Conservation (phyloP, 35 echinoderm and acorn worm genomes). For the Ophioderma brevispina region DNA sequence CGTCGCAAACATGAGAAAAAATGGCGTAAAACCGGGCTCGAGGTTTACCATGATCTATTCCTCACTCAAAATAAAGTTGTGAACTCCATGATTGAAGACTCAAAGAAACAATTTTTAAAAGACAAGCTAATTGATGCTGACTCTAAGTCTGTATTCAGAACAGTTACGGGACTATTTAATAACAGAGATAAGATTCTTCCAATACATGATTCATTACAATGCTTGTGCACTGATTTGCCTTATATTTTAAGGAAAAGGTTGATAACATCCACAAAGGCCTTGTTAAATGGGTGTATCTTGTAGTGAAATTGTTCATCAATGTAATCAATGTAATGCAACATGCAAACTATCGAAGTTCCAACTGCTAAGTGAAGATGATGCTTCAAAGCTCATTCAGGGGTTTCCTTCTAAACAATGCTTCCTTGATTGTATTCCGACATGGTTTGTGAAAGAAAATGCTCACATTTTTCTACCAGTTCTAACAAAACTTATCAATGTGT, state of each 20-base stretch:
- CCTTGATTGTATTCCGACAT: not conserved
- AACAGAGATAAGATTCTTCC: not conserved
- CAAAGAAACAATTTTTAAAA: not conserved
- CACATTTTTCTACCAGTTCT: constrained; percentile 8
- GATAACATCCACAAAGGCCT: not conserved
- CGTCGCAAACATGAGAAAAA: not conserved
- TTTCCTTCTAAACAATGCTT: not conserved
- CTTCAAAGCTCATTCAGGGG: constrained; percentile 1
- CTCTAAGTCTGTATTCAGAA: not conserved
- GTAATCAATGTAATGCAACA: not conserved
- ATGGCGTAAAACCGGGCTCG: not conserved
- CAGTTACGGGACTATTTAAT: not conserved
- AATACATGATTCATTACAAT: not conserved
- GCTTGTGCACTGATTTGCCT: not conserved
- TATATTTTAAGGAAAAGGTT: constrained; percentile 20
- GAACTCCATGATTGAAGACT: constrained; percentile 1
- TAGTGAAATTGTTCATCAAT: not conserved
- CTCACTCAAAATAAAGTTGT: not conserved
- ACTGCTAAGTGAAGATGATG: not conserved
- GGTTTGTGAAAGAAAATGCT: constrained; percentile 31
- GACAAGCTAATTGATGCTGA: not conserved
- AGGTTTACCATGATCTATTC: not conserved
- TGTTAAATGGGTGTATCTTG: not conserved
- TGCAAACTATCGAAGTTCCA: not conserved
- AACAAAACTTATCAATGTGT: constrained; percentile 18